Conservation (phyloP, 2,888 invertebrate species). For the Chymomyza caudatula region DNA sequence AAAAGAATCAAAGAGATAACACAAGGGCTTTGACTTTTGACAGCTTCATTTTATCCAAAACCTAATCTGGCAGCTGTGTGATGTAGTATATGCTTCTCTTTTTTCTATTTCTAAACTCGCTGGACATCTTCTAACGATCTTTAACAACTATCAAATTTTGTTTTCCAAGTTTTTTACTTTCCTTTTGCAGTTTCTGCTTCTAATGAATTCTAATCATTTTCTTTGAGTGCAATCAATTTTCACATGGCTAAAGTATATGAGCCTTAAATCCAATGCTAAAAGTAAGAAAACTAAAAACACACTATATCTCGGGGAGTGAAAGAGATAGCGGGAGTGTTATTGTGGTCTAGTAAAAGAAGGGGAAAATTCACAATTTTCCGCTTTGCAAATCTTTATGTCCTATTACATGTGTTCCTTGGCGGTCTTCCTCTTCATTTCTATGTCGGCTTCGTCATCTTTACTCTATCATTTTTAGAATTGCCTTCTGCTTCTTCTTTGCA, state of each 20-base stretch:
- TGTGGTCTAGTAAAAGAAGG: constrained; percentile 12
- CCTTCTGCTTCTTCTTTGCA: constrained; percentile 8
- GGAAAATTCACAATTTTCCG: constrained; percentile 51
- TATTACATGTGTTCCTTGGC: constrained; percentile 50
- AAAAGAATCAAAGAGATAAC: too few species aligned
- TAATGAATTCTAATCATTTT: neutral
- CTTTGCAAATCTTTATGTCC: constrained; percentile 63
- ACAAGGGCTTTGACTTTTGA: too few species aligned
- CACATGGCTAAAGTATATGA: neutral
- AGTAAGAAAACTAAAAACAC: neutral
- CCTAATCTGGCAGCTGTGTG: too few species aligned
- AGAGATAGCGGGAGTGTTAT: constrained; percentile 3
- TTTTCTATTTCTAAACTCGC: too few species aligned
- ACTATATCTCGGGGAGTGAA: too few species aligned
- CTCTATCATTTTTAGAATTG: neutral
- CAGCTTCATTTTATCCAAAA: too few species aligned
- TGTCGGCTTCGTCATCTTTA: constrained; percentile 22
- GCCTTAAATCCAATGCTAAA: neutral
- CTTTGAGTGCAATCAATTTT: neutral
- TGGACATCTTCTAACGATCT: too few species aligned
- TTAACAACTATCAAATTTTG: too few species aligned
- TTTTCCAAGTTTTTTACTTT: too few species aligned
- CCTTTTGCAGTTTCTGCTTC: too few species aligned
- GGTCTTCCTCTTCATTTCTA: constrained; percentile 17
- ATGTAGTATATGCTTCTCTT: too few species aligned